These are phyloP conservation scores for Lycocerus yunnanus DNA, from an alignment of 2,888 invertebrate species.

Conservation along the genomic window DNA sequence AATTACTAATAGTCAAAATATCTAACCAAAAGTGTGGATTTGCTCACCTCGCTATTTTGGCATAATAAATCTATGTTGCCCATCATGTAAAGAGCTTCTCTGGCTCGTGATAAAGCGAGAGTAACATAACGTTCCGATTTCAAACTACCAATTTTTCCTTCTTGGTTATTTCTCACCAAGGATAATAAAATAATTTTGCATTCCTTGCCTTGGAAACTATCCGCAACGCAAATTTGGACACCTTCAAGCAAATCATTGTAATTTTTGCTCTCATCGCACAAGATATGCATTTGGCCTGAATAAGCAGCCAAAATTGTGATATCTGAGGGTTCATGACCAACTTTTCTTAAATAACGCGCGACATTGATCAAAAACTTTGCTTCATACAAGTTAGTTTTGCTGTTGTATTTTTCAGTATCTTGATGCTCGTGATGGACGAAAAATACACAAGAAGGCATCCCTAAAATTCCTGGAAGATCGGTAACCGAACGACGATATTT, in stretches of 20 bases:
- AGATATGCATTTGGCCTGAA: conserved; percentile 67
- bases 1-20: too few relatives aligned
- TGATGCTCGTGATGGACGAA: conserved; percentile 67
- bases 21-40: too few relatives aligned
- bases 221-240: conserved; percentile 69
- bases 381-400: conserved; percentile 66
- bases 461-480: conserved; percentile 61
- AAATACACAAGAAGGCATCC: conserved; percentile 67
- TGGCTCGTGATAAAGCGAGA: too few relatives aligned
- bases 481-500: conserved; percentile 63
- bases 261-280: conserved; percentile 56
- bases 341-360: conserved; percentile 64
- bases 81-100: too few relatives aligned
- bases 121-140: too few relatives aligned
- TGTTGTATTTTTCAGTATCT: conserved; percentile 65
- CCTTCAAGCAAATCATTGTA: conserved; percentile 50
- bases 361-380: conserved; percentile 65
- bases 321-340: conserved; percentile 63
- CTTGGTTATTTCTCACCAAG: conserved; percentile 82
- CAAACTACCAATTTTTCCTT: too few relatives aligned
- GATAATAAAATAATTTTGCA: conserved; percentile 78
- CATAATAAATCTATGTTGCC: too few relatives aligned
- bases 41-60: too few relatives aligned
- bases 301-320: conserved; percentile 78
- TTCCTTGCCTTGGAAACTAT: conserved; percentile 84